Evolutionary conservation across 2,888 invertebrate genomes (phyloP).

Genomic region (Agonopterix arenella): DNA sequence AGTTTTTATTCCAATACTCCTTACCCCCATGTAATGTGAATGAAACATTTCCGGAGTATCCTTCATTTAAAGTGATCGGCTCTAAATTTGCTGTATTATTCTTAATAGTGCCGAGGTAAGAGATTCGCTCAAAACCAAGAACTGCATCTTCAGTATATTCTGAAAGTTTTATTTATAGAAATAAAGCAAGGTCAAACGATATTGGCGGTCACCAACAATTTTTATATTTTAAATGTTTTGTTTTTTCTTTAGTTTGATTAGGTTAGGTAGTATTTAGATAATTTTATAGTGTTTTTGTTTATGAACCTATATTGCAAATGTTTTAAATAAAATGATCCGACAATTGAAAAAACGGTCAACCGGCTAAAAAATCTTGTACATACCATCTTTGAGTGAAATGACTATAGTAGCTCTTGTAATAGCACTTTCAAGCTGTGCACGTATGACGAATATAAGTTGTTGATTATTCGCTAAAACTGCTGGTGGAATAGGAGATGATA

Average conservation of each 20-base stretch:
- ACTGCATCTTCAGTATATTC: conserved; percentile 8
- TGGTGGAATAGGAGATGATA: conserved; percentile 18
- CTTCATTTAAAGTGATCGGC: conserved; percentile 16
- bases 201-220: too few species aligned
- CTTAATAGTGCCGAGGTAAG: conserved; percentile 24
- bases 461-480: conserved; percentile 23
- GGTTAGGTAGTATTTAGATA: too few species aligned
- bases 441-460: conserved; percentile 21
- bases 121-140: conserved; percentile 26
- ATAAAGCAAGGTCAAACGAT: too few species aligned
- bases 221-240: too few species aligned
- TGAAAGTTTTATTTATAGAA: background rate
- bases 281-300: too few species aligned
- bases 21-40: conserved; percentile 15
- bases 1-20: background rate
- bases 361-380: too few species aligned
- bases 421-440: conserved; percentile 17
- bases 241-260: too few species aligned
- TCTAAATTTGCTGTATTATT: conserved; percentile 15
- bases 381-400: conserved; percentile 19
- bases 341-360: too few species aligned
- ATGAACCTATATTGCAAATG: too few species aligned
- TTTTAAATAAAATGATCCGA: too few species aligned
- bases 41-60: conserved; percentile 10
- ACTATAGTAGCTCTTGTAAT: conserved; percentile 20